Conservation (phyloP, 2,113 vertebrate genomes). For the Planiliza haematocheilus region DNA sequence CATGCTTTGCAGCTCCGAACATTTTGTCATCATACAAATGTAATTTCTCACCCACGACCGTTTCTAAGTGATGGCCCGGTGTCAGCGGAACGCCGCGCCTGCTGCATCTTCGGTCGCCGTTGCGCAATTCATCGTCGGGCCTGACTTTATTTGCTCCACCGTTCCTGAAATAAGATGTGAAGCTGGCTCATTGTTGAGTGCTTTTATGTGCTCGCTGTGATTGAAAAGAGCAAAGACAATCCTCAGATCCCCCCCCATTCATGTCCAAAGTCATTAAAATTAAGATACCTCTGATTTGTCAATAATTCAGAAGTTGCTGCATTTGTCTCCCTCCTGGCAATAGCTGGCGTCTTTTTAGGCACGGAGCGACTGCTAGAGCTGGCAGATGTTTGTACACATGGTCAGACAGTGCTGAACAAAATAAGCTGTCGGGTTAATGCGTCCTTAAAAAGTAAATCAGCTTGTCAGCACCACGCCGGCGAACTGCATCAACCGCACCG, state of each 20-base stretch:
- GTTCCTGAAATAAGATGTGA: conserved; percentile 32
- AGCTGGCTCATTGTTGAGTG: conserved; percentile 28
- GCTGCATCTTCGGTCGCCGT: conserved; percentile 20
- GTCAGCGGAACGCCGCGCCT: background rate
- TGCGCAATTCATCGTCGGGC: conserved; percentile 1
- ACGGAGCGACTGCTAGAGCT: conserved; percentile 53
- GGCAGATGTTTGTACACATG: conserved; percentile 76
- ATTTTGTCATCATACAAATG: conserved; percentile 1
- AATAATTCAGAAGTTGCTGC: conserved; percentile 72
- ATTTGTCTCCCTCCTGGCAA: conserved; percentile 62
- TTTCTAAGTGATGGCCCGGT: conserved; percentile 13
- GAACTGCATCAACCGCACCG: conserved; percentile 20
- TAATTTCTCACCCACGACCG: background rate
- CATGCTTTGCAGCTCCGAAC: background rate
- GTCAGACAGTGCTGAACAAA: conserved; percentile 61
- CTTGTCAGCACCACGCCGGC: conserved; percentile 45
- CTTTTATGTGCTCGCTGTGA: conserved; percentile 47
- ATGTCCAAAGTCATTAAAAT: conserved; percentile 72
- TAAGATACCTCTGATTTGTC: conserved; percentile 66
- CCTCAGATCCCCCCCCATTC: conserved; percentile 52
- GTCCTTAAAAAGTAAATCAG: conserved; percentile 49
- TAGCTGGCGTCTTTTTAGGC: conserved; percentile 65
- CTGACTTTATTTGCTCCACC: conserved; percentile 18
- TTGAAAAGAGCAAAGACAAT: conserved; percentile 61
- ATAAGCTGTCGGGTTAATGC: conserved; percentile 60